phyloP scores from a whole-genome alignment of 2,888 invertebrate species.

The Geotrupes spiniger region DNA sequence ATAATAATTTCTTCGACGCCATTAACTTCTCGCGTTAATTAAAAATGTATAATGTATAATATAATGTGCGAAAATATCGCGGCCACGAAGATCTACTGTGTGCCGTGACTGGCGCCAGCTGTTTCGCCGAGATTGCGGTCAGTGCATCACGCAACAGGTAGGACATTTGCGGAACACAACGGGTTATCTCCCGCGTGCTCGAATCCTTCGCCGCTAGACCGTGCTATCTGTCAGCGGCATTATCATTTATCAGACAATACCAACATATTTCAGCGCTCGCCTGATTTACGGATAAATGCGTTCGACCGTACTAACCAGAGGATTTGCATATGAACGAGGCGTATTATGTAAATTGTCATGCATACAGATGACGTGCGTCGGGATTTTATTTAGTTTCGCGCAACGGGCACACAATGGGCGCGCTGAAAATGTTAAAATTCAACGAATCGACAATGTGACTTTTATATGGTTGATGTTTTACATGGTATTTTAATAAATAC shows the following conservation, averaged over 20 bases:
- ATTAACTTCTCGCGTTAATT: too few species aligned
- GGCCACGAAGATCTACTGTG: neutral
- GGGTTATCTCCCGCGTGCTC: constrained; percentile 17
- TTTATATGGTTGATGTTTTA: too few species aligned
- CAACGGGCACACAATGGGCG: too few species aligned
- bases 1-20: too few species aligned
- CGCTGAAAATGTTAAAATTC: too few species aligned
- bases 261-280: constrained; percentile 1
- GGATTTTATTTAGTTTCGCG: too few species aligned
- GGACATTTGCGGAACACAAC: constrained; percentile 25
- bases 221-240: constrained; percentile 15
- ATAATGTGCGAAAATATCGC: too few species aligned
- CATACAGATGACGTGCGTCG: too few species aligned
- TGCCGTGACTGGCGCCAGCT: constrained; percentile 1
- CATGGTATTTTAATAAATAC: too few species aligned
- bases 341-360: neutral
- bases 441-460: too few species aligned
- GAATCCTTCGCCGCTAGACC: constrained; percentile 13
- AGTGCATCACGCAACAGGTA: constrained; percentile 28
- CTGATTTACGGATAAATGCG: constrained; percentile 2
- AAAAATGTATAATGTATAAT: too few species aligned
- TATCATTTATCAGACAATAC: constrained; percentile 7
- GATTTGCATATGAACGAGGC: neutral
- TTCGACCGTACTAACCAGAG: neutral
- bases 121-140: constrained; percentile 8